Conservation (phyloP, 1,140 invertebrate genomes). For the Drosophila kepulauana region DNA sequence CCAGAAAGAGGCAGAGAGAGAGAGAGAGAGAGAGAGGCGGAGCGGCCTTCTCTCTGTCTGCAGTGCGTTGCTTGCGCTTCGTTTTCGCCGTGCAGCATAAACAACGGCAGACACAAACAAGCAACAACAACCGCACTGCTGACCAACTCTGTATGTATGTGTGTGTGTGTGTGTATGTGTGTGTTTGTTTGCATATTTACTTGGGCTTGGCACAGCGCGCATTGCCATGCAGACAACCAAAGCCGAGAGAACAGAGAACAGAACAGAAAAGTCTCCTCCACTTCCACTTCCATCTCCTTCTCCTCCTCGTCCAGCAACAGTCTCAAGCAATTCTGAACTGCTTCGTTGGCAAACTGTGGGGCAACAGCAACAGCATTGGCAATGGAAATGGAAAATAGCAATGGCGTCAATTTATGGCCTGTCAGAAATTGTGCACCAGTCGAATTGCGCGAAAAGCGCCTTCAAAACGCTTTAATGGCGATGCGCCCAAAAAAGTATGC, state of each 20-base stretch:
- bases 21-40: background rate
- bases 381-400: too few relatives aligned
- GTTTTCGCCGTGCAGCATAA: conserved; percentile 45
- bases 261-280: too few relatives aligned
- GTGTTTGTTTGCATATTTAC: conserved; percentile 38
- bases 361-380: conserved; percentile 5
- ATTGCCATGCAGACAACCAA: conserved; percentile 24
- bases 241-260: too few relatives aligned
- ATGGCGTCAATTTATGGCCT: conserved; percentile 74
- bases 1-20: background rate
- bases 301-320: background rate
- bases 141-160: conserved; percentile 10
- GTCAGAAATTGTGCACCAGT: conserved; percentile 72
- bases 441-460: conserved; percentile 11
- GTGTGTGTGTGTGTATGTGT: conserved; percentile 23
- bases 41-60: too few relatives aligned
- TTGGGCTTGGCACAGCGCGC: conserved; percentile 47
- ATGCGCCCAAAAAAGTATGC: background rate
- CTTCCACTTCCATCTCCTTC: too few relatives aligned
- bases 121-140: conserved; percentile 27
- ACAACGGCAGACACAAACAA: conserved; percentile 40
- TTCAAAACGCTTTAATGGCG: conserved; percentile 41
- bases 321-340: background rate
- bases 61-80: conserved; percentile 18
- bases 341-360: conserved; percentile 3